Conservation (phyloP, 64 coral and sea anemone genomes). For the Orbicella faveolata region DNA sequence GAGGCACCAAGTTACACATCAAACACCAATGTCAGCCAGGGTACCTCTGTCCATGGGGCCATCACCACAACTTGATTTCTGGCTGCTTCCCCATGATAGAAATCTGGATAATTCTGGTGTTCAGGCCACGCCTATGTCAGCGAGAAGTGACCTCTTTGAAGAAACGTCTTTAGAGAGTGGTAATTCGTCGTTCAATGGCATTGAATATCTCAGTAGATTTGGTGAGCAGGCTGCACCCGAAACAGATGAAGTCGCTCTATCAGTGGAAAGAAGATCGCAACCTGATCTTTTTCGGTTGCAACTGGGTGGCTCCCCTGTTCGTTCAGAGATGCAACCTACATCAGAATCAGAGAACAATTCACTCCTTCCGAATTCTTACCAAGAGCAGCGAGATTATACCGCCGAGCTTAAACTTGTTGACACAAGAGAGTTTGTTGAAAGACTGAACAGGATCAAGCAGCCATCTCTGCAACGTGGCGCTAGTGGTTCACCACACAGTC, state of each 20-base stretch:
- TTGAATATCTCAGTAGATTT: slow-evolving; percentile 1
- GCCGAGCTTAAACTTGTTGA: slow-evolving; percentile 22
- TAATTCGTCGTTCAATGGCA: slow-evolving; percentile 21
- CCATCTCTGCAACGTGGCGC: background rate
- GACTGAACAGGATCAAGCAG: background rate
- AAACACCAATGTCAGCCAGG: background rate
- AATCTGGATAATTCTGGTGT: background rate
- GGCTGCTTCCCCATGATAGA: slow-evolving; percentile 11
- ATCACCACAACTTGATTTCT: slow-evolving; percentile 28
- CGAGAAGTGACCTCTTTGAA: background rate
- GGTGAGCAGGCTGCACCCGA: background rate
- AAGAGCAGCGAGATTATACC: background rate
- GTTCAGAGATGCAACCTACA: background rate
- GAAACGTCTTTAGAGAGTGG: slow-evolving; percentile 3
- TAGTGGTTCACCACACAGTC: background rate
- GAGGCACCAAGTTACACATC: background rate
- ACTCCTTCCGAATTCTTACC: background rate
- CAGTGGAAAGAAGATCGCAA: background rate
- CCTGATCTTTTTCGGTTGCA: background rate
- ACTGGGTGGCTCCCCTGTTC: too few relatives aligned
- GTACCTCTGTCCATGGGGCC: background rate
- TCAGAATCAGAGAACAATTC: too few relatives aligned
- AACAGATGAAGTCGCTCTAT: background rate
- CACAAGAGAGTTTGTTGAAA: slow-evolving; percentile 6
- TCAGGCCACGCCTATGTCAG: background rate